Evolutionary conservation across 1,140 invertebrate species (phyloP).

Genomic region (Leptinotarsa texana): DNA sequence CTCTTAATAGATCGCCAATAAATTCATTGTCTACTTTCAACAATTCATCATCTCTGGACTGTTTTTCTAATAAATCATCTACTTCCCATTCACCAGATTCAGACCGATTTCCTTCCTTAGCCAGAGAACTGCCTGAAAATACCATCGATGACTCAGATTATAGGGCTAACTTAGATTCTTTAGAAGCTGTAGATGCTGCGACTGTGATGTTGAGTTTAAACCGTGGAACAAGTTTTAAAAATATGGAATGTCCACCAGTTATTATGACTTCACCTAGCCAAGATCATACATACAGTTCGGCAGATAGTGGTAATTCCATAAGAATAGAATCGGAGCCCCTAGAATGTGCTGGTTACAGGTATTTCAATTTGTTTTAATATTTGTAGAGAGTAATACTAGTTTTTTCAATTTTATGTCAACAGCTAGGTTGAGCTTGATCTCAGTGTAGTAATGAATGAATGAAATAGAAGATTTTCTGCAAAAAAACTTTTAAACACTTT

Average conservation of each 20-base stretch:
- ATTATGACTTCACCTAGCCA: constrained; percentile 76
- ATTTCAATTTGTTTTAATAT: too few relatives aligned
- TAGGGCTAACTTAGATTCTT: constrained; percentile 56
- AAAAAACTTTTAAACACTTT: too few relatives aligned
- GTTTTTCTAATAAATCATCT: constrained; percentile 48
- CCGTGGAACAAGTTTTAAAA: constrained; percentile 59
- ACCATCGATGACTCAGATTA: constrained; percentile 45
- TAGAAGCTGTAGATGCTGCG: constrained; percentile 78
- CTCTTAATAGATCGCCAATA: constrained; percentile 80
- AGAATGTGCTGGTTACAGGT: too few relatives aligned
- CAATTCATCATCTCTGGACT: constrained; percentile 47
- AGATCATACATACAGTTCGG: constrained; percentile 76
- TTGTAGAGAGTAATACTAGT: too few relatives aligned
- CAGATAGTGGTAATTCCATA: constrained; percentile 45
- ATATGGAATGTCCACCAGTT: constrained; percentile 55
- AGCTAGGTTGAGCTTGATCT: too few relatives aligned
- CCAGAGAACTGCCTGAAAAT: constrained; percentile 64
- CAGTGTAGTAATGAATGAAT: too few relatives aligned
- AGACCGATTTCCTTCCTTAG: constrained; percentile 78
- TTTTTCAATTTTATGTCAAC: too few relatives aligned
- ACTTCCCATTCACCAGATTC: constrained; percentile 65
- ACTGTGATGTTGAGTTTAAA: constrained; percentile 81
- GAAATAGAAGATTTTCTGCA: too few relatives aligned
- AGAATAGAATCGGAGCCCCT: too few relatives aligned
- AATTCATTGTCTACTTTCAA: constrained; percentile 68